These are phyloP conservation scores for Galago senegalensis DNA, from an alignment of 2,797 vertebrate species.

Conservation along the genomic window DNA sequence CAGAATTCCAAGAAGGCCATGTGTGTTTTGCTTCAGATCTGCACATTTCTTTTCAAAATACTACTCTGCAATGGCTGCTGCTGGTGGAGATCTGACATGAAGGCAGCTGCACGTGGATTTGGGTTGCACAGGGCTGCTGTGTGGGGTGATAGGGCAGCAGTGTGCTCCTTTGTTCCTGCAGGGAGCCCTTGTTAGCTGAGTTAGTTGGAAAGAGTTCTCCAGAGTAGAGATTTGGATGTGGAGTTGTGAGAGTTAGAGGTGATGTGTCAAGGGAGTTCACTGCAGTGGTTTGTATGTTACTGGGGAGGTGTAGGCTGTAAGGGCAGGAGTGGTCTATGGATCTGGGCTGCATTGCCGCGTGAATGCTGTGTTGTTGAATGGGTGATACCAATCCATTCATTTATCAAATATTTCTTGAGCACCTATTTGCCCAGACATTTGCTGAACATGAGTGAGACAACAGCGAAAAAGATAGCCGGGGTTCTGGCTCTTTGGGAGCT, in stretches of 20 bases:
- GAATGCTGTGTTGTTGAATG: not conserved
- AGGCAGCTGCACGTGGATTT: slow-evolving; percentile 64
- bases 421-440: not conserved
- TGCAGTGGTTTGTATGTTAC: slow-evolving; percentile 38
- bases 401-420: not conserved
- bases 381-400: not conserved
- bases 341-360: not conserved
- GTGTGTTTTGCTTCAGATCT: slow-evolving; percentile 69
- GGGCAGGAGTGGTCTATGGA: not conserved
- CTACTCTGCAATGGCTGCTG: slow-evolving; percentile 54
- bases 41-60: slow-evolving; percentile 74
- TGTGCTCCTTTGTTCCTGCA: slow-evolving; percentile 64
- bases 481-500: not conserved
- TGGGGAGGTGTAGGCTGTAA: not conserved
- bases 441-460: not conserved
- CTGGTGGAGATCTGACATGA: slow-evolving; percentile 62
- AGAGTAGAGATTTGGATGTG: slow-evolving; percentile 36
- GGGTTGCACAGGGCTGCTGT: slow-evolving; percentile 59
- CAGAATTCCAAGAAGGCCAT: slow-evolving; percentile 49
- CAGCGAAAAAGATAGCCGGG: not conserved
- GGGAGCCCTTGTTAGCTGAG: slow-evolving; percentile 69
- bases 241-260: slow-evolving; percentile 25
- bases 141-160: slow-evolving; percentile 64
- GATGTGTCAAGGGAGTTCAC: not conserved
- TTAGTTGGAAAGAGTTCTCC: slow-evolving; percentile 56